A percentile compares a stretch with the other conserved stretches of the same genome.
These are phyloP conservation scores for Eira barbara DNA, from an alignment of 2,113 vertebrate genomes.

Conservation along the genomic window DNA sequence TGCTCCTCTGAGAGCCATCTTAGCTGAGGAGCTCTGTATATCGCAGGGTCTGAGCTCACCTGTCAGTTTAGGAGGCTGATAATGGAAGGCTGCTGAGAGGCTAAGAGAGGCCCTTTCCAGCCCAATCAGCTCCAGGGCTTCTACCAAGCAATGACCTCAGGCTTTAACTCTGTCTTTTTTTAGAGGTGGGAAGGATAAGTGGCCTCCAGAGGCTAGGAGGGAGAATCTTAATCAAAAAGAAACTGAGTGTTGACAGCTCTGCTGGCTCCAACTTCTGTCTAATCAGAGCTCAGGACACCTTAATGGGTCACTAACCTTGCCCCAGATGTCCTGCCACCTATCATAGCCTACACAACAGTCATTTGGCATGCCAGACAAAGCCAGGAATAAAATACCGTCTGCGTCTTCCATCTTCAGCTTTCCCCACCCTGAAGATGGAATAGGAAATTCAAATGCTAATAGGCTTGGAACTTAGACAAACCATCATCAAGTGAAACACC, in stretches of 20 bases:
- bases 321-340: conserved; percentile 30
- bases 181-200: conserved; percentile 34
- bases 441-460: conserved; percentile 23
- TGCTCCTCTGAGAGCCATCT: background rate
- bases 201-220: conserved; percentile 42
- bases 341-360: background rate
- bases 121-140: background rate
- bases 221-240: conserved; percentile 56
- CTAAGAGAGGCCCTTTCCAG: background rate
- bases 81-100: conserved; percentile 11
- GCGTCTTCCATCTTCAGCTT: background rate
- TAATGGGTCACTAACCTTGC: conserved; percentile 54
- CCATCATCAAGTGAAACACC: background rate
- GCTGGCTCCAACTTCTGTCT: conserved; percentile 32
- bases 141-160: conserved; percentile 26
- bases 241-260: conserved; percentile 43
- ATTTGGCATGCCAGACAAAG: conserved; percentile 5
- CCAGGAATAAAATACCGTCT: conserved; percentile 15
- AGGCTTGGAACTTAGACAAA: conserved; percentile 1
- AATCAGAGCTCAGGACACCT: conserved; percentile 40
- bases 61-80: background rate
- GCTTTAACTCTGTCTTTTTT: conserved; percentile 43
- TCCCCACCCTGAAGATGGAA: background rate
- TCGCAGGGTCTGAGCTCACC: background rate
- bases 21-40: background rate